A percentile compares a stretch with the other conserved stretches of the same genome.
Evolutionary conservation across 2,113 vertebrate genomes (phyloP).

Genomic region (Willisornis vidua): DNA sequence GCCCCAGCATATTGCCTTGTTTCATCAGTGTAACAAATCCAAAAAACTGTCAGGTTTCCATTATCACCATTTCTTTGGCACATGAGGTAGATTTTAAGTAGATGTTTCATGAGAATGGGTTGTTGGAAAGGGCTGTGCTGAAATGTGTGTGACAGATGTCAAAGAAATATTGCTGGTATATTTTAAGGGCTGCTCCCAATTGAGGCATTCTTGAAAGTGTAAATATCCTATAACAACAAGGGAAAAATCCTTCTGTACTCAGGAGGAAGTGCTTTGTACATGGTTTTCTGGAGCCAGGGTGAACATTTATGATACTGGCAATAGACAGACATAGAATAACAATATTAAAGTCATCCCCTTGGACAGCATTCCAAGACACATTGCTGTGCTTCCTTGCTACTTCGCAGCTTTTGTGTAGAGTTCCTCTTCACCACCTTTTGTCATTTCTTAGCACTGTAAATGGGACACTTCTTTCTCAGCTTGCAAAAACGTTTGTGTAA

Average conservation of each 20-base stretch:
- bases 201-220: not conserved
- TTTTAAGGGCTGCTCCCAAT: slow-evolving; percentile 32
- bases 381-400: not conserved
- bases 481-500: not conserved
- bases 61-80: slow-evolving; percentile 40
- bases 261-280: not conserved
- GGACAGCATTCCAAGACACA: not conserved
- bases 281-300: not conserved
- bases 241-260: not conserved
- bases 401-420: not conserved
- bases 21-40: slow-evolving; percentile 32
- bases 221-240: slow-evolving; percentile 26
- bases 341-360: not conserved
- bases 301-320: not conserved
- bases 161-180: slow-evolving; percentile 41
- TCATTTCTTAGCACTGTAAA: not conserved
- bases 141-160: slow-evolving; percentile 60
- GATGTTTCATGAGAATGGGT: slow-evolving; percentile 32
- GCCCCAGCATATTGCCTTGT: not conserved
- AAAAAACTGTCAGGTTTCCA: slow-evolving; percentile 56
- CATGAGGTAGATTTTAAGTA: slow-evolving; percentile 10
- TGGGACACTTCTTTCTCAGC: not conserved
- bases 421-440: not conserved
- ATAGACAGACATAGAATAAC: not conserved
- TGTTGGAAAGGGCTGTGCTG: slow-evolving; percentile 30